phyloP scores from a whole-genome alignment of 2,113 vertebrate species.

The Orthonyx spaldingii region DNA sequence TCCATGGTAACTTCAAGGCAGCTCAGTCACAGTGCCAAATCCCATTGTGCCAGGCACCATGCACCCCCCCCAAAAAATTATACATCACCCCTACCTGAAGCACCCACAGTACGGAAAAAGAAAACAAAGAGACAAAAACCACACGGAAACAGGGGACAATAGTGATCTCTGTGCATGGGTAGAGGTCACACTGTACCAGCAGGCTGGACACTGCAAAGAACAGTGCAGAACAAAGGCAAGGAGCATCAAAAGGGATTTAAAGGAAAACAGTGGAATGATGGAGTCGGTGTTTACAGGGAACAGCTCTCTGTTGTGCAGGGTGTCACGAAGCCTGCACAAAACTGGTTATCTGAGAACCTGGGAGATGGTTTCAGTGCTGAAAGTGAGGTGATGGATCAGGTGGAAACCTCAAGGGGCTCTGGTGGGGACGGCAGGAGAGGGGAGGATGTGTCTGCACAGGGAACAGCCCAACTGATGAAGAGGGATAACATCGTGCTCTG shows the following conservation, averaged over 20 bases:
- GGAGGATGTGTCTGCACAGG: accelerated
- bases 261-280: not conserved
- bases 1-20: accelerated
- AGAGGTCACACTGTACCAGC: not conserved
- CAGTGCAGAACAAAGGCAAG: not conserved
- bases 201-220: not conserved
- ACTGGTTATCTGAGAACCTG: not conserved
- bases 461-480: not conserved
- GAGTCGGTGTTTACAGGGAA: not conserved
- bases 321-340: not conserved
- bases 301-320: accelerated
- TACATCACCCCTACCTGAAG: accelerated
- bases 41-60: not conserved
- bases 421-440: not conserved
- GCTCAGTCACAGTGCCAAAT: not conserved
- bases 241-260: not conserved
- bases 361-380: not conserved
- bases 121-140: not conserved
- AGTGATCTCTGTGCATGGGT: accelerated
- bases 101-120: not conserved
- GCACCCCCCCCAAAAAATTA: not conserved
- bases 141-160: not conserved
- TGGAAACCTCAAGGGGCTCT: not conserved
- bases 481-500: not conserved
- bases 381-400: not conserved